Evolutionary conservation across 2,113 vertebrate genomes (phyloP).

Genomic region (Etheostoma spectabile): DNA sequence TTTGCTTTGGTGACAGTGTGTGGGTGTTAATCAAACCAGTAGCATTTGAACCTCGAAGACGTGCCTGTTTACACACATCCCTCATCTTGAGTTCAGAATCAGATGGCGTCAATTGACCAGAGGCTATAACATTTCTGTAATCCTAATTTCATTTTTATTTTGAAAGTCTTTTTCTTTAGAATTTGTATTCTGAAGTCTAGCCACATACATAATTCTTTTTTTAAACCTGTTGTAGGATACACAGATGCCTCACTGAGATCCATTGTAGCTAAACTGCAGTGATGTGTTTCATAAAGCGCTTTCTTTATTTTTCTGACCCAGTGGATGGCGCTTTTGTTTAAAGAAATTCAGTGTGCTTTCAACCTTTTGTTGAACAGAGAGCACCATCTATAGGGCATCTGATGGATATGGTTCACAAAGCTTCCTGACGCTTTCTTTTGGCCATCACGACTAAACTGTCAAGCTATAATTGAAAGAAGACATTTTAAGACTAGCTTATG

Average conservation of each 20-base stretch:
- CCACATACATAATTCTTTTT: neutral
- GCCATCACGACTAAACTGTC: neutral
- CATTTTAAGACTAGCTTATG: neutral
- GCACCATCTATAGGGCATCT: no score
- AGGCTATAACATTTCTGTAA: neutral
- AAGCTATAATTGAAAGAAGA: neutral
- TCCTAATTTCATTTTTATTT: neutral
- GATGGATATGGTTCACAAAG: no score
- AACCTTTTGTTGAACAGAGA: no score
- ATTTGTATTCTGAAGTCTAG: neutral
- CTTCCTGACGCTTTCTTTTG: no score
- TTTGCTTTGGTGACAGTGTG: conserved; percentile 33
- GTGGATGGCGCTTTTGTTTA: no score
- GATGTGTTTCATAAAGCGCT: no score
- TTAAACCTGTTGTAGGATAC: neutral
- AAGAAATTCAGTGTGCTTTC: no score
- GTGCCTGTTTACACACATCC: conserved; percentile 17
- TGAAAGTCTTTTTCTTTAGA: neutral
- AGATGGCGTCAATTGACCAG: neutral
- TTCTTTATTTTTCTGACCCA: no score
- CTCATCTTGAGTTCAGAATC: conserved; percentile 26
- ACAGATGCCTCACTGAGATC: neutral
- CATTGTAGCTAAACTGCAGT: neutral
- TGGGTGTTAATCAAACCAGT: conserved; percentile 46
- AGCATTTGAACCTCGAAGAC: conserved; percentile 41